These are phyloP conservation scores for Epizoanthus rinbou DNA, from an alignment of 92 coral and sea anemone genomes.

Conservation along the genomic window DNA sequence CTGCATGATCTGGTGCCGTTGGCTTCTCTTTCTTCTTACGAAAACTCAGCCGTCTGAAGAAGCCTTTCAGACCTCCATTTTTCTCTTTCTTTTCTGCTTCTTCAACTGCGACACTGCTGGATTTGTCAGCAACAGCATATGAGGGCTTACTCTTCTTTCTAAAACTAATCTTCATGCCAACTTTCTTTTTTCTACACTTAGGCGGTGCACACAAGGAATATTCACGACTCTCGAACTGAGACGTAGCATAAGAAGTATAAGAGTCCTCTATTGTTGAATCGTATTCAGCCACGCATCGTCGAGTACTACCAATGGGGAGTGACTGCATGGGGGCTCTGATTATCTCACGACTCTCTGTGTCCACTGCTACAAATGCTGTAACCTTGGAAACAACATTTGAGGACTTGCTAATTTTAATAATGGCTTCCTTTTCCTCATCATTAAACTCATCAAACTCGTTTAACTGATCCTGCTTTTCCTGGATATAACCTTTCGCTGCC, in stretches of 20 bases:
- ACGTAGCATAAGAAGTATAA: no score
- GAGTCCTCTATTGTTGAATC: background rate
- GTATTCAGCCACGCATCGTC: background rate
- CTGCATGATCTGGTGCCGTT: background rate
- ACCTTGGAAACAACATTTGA: slow-evolving; percentile 74
- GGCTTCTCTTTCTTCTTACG: background rate
- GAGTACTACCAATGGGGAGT: background rate
- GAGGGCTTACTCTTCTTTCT: background rate
- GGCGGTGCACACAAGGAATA: background rate
- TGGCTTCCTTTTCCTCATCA: slow-evolving; percentile 16
- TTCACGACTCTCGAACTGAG: background rate
- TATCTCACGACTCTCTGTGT: slow-evolving; percentile 60
- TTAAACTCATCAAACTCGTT: background rate
- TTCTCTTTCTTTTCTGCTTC: background rate
- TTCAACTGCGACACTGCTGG: background rate
- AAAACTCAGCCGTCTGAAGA: slow-evolving; percentile 20
- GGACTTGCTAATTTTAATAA: slow-evolving; percentile 68
- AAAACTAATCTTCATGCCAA: background rate
- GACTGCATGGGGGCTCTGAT: slow-evolving; percentile 58
- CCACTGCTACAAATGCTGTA: slow-evolving; percentile 86
- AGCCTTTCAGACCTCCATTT: slow-evolving; percentile 13
- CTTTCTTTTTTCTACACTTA: background rate
- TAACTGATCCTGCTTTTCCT: slow-evolving; percentile 51
- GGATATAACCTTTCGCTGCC: slow-evolving; percentile 75
- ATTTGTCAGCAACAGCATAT: background rate